Base-by-base conservation (phyloP, 1,140 invertebrate genomes). In the Pogonus chalceus region DNA sequence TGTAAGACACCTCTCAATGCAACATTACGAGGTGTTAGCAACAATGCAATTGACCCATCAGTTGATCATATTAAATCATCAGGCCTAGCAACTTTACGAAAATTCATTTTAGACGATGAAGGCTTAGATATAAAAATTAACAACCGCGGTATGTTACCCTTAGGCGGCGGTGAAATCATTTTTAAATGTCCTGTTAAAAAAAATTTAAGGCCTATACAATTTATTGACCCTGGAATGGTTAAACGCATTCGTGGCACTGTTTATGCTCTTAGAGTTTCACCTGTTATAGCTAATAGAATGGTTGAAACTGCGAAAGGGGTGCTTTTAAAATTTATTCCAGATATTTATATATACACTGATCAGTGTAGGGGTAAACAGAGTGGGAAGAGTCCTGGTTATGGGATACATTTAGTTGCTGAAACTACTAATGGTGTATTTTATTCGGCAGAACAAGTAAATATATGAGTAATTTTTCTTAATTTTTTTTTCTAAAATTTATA, bases 311-410 rank as follows among this genome's bases (percentile, higher is more conserved):
- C 95, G 2, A 96, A 98, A 75, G 87, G 89, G 50, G 79, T 90
- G 4, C 80, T 98, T 62, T 76, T 95, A 1, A 88, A 95, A 46
- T 98, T 91, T 69, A 65, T 99, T 23, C 88, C 94, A 9, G 96
- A 99, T 75, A 84, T 99, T 52, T 98, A 95, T 65, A 92, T 98
- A 58, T 85, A 88, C 64, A 89, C 90, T 16, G 96, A 98, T 76
- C 90, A 93, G 69, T 81, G 84, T 63, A 86, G 87, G 68, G 92
- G 94, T 21, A 78, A 80, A 53, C 78, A 83, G 57, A 84, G 88
- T 46, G 94, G 95, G 56, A 90, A 89, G 78, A 93, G 84, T 65
- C 85, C 87, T 16, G 85, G 90, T 1, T 98, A 90, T 75, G 93
- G 94, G n/a, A 77, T 97, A 43, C 90, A 85, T 61, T 70, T 98